phyloP scores from a whole-genome alignment of 1,140 invertebrate species.

The Zaprionus inermis region DNA sequence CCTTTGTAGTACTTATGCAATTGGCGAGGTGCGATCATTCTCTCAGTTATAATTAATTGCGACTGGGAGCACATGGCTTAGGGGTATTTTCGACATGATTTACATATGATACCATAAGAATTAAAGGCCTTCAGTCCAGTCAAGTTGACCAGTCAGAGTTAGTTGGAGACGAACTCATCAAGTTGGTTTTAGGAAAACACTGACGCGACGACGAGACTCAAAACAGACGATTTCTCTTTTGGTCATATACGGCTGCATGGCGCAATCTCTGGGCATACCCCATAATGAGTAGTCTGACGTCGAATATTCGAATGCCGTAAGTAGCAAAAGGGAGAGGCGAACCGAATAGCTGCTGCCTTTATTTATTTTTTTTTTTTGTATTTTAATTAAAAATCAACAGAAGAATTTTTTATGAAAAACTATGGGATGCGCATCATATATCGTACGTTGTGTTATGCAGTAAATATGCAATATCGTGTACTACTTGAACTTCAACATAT shows the following conservation, averaged over 20 bases:
- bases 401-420: neutral
- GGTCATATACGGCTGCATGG: conserved; percentile 68
- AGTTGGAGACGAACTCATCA: conserved; percentile 18
- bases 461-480: neutral
- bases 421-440: neutral
- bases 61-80: no score
- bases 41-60: no score
- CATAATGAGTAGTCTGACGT: conserved; percentile 19
- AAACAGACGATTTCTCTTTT: conserved; percentile 71
- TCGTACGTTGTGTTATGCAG: neutral
- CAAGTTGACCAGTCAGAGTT: neutral
- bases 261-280: conserved; percentile 69
- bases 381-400: conserved; percentile 1
- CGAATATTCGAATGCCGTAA: conserved; percentile 1
- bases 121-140: neutral
- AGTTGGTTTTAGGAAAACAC: conserved; percentile 48
- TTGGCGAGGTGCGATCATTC: neutral
- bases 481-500: neutral
- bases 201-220: conserved; percentile 6
- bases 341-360: conserved; percentile 1
- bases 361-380: conserved; percentile 5
- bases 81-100: neutral
- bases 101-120: neutral
- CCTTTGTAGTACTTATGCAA: neutral
- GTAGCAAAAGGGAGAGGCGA: conserved; percentile 25